Evolutionary conservation across 2,888 invertebrate species (phyloP), one percentile per base, ranked within the genome.

Genomic region (Himalopsyche japonica): DNA sequence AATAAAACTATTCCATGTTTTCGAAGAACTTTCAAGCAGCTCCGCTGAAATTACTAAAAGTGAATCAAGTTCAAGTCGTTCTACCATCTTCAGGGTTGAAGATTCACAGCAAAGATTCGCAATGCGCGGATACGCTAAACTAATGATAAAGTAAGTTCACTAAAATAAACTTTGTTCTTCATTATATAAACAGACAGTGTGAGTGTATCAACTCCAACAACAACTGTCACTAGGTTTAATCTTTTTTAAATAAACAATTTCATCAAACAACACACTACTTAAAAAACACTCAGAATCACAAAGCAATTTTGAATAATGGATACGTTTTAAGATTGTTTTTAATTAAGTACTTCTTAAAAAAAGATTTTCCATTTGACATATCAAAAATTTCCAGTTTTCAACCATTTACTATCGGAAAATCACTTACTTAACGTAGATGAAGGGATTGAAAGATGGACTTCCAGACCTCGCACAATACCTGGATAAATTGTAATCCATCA

Each of bases 371-470:
- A n/a, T n/a, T n/a, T n/a, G n/a, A n/a, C n/a, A n/a, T n/a, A n/a
- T n/a, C n/a, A n/a, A n/a, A n/a, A n/a, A n/a, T n/a, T n/a, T n/a
- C n/a, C n/a, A n/a, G n/a, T n/a, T n/a, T n/a, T n/a, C n/a, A n/a
- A n/a, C n/a, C n/a, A n/a, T n/a, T n/a, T n/a, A n/a, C n/a, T n/a
- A n/a, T n/a, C n/a, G n/a, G n/a, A n/a, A n/a, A n/a, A n/a, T n/a
- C n/a, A n/a, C n/a, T n/a, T n/a, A n/a, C n/a, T n/a, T n/a, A n/a
- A n/a, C n/a, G n/a, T n/a, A 99, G 94, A 95, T 99, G 92, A 99
- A 99, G 95, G 99, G 99, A 92, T 94, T 99, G 90, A 99, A 99
- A 93, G 99, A 99, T 90, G 98, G 97, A 91, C 95, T 99, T 88
- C 99, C 99, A 89, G 97, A 98, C 90, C 94, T 99, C 90, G 92